Conservation (phyloP, 2,113 vertebrate genomes). For the Oreochromis spilurus region DNA sequence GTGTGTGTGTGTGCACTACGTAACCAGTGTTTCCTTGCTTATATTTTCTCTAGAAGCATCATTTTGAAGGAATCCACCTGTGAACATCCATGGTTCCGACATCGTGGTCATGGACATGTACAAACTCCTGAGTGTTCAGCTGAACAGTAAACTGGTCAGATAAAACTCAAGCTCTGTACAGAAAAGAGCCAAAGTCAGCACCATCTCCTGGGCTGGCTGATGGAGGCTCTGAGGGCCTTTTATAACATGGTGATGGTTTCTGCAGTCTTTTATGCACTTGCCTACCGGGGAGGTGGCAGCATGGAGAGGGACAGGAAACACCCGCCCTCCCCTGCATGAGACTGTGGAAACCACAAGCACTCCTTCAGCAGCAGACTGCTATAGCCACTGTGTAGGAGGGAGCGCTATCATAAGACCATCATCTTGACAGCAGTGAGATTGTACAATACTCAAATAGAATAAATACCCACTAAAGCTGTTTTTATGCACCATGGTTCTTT, state of each 20-base stretch:
- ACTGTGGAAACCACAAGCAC: background rate
- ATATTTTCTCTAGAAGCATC: background rate
- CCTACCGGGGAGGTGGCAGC: background rate
- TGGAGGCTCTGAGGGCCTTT: background rate
- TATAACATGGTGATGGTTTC: background rate
- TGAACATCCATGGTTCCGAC: background rate
- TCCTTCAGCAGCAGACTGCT: background rate
- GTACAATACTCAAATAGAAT: no score
- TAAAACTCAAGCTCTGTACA: background rate
- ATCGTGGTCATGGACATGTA: background rate
- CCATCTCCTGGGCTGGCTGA: background rate
- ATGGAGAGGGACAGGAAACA: background rate
- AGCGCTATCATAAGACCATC: no score
- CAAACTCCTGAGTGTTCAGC: background rate
- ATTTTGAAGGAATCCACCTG: background rate
- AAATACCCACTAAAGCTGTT: no score
- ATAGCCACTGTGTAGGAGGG: no score
- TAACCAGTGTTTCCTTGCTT: background rate
- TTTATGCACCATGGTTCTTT: no score
- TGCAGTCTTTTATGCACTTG: background rate
- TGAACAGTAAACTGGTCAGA: background rate
- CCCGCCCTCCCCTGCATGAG: background rate
- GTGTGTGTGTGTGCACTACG: background rate
- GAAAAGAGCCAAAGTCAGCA: background rate
- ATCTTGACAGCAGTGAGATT: no score